A percentile compares a stretch with the other conserved stretches of the same genome.
phyloP scores from a whole-genome alignment of 2,888 invertebrate species.

The Pterostichus madidus region DNA sequence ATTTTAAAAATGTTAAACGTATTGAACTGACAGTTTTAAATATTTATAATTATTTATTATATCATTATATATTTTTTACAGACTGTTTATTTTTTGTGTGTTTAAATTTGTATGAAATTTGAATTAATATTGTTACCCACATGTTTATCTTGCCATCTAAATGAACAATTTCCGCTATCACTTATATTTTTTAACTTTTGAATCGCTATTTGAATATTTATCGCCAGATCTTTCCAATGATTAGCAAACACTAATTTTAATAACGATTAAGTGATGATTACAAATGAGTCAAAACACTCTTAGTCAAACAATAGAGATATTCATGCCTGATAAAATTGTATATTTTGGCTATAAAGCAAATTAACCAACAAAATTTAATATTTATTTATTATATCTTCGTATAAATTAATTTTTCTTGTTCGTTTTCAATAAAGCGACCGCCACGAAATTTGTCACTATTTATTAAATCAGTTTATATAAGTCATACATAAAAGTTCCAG shows the following conservation, averaged over 20 bases:
- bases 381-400: too few species aligned
- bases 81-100: constrained; percentile 35
- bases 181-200: constrained; percentile 9
- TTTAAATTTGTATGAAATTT: constrained; percentile 39
- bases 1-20: constrained; percentile 40
- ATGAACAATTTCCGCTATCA: constrained; percentile 45
- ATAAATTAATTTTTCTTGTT: too few species aligned
- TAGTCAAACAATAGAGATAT: too few species aligned
- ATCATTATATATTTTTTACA: constrained; percentile 50
- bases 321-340: not conserved
- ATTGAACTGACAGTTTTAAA: constrained; percentile 43
- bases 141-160: constrained; percentile 49
- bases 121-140: constrained; percentile 48
- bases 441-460: too few species aligned
- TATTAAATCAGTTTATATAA: too few species aligned
- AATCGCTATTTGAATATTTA: constrained; percentile 30
- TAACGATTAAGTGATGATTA: constrained; percentile 28
- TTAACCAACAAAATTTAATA: too few species aligned
- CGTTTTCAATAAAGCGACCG: too few species aligned
- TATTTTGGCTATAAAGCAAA: not conserved
- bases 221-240: constrained; percentile 14
- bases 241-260: constrained; percentile 25
- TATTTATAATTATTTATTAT: constrained; percentile 52
- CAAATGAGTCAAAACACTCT: constrained; percentile 3
- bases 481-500: too few species aligned